Conservation (phyloP, 2,113 vertebrate genomes). For the Ageneiosus marmoratus region DNA sequence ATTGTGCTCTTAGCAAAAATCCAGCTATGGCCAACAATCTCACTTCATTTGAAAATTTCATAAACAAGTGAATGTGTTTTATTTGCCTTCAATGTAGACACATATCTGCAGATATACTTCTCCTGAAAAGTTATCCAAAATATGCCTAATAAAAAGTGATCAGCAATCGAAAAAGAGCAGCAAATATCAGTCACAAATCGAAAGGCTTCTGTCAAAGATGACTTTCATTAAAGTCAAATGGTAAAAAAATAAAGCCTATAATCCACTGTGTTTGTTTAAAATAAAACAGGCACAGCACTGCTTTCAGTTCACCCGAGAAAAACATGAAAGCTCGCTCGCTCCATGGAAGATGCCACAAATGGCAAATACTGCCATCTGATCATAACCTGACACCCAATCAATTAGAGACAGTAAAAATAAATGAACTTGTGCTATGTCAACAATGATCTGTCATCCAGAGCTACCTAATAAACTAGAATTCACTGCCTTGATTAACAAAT, state of each 20-base stretch:
- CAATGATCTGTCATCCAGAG: conserved; percentile 63
- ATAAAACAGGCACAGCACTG: conserved; percentile 7
- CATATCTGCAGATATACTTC: conserved; percentile 42
- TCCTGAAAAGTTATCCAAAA: neutral
- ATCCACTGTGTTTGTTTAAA: conserved; percentile 25
- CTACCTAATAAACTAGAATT: conserved; percentile 68
- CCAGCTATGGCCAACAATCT: conserved; percentile 72
- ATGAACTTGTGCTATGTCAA: conserved; percentile 72
- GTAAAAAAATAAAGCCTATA: conserved; percentile 31
- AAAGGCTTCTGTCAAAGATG: conserved; percentile 8
- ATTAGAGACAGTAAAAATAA: conserved; percentile 73
- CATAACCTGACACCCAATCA: conserved; percentile 67
- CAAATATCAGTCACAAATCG: neutral
- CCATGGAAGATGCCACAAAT: conserved; percentile 67
- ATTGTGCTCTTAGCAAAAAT: conserved; percentile 77
- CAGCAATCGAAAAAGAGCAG: neutral
- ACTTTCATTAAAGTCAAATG: conserved; percentile 1
- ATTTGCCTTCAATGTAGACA: conserved; percentile 64
- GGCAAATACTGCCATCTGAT: conserved; percentile 71
- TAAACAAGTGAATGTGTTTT: conserved; percentile 67
- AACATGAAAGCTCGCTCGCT: conserved; percentile 63
- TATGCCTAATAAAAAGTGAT: conserved; percentile 3
- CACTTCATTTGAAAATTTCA: conserved; percentile 69
- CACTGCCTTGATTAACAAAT: conserved; percentile 47
- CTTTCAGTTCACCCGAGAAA: conserved; percentile 56